Conservation (phyloP, 1,140 invertebrate species). For the Argopecten irradians region DNA sequence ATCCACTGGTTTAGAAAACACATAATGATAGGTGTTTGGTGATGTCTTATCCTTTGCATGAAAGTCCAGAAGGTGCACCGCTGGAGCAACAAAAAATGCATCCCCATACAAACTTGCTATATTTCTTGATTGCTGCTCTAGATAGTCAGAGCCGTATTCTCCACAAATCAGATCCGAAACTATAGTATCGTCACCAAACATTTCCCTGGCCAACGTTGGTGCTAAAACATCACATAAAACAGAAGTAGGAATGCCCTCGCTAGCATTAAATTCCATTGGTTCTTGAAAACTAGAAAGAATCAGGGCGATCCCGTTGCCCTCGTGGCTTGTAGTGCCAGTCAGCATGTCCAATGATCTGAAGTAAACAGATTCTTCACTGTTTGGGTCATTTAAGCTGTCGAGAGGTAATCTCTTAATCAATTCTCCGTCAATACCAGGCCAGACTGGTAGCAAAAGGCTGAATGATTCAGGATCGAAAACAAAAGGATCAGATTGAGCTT, state of each 20-base stretch:
- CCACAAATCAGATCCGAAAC: conserved; percentile 43
- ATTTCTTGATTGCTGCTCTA: conserved; percentile 41
- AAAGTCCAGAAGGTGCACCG: conserved; percentile 18
- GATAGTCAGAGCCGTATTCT: conserved; percentile 28
- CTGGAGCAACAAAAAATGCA: conserved; percentile 42
- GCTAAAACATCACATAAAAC: conserved; percentile 44
- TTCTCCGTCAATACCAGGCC: conserved; percentile 47
- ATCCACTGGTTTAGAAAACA: conserved; percentile 36
- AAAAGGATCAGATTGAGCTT: background rate
- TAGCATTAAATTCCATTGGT: conserved; percentile 34
- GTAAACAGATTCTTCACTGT: conserved; percentile 23
- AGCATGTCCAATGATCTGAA: conserved; percentile 50
- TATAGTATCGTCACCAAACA: conserved; percentile 16
- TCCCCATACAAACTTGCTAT: conserved; percentile 46
- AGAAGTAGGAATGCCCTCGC: conserved; percentile 41
- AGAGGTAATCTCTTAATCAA: conserved; percentile 33
- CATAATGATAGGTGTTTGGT: conserved; percentile 45
- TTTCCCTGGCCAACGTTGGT: conserved; percentile 42
- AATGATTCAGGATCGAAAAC: background rate
- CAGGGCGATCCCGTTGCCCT: conserved; percentile 36
- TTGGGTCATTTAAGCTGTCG: background rate
- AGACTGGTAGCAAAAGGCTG: background rate
- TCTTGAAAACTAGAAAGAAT: conserved; percentile 27
- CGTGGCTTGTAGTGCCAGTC: conserved; percentile 43
- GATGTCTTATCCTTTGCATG: conserved; percentile 37